phyloP scores from a whole-genome alignment of 64 coral and sea anemone species.

The Stichodactyla mertensii region DNA sequence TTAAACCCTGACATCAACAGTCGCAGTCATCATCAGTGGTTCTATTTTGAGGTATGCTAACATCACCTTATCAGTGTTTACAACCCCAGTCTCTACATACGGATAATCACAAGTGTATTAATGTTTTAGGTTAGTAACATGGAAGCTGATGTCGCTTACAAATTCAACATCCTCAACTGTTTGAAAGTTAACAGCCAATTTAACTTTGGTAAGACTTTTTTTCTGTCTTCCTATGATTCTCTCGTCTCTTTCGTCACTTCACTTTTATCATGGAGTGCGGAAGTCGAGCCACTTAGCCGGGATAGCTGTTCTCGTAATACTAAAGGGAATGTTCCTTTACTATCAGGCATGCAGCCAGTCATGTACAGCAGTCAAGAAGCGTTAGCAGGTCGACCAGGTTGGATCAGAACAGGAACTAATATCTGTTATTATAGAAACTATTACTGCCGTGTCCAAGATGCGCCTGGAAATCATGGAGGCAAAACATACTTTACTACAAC shows the following conservation, averaged over 20 bases:
- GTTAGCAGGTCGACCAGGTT: constrained; percentile 59
- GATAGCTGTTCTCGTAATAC: no score
- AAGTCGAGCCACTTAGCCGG: no score
- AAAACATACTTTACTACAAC: constrained; percentile 96
- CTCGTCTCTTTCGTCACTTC: no score
- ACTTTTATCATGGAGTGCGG: no score
- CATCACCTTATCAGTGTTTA: not conserved
- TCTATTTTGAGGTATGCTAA: constrained; percentile 83
- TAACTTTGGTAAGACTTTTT: constrained; percentile 83
- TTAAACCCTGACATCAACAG: constrained; percentile 91
- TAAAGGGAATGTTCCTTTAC: no score
- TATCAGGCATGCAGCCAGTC: constrained; percentile 90
- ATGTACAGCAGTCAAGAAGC: constrained; percentile 81
- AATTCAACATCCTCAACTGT: constrained; percentile 98
- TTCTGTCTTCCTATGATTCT: not conserved
- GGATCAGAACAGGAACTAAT: constrained; percentile 74
- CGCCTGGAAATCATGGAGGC: constrained; percentile 43
- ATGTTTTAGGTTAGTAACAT: constrained; percentile 77
- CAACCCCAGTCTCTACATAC: no score
- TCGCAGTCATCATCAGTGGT: constrained; percentile 87
- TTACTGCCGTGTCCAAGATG: constrained; percentile 55
- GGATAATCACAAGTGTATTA: not conserved
- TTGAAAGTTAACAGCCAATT: constrained; percentile 99
- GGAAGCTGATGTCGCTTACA: constrained; percentile 88
- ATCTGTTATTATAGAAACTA: constrained; percentile 98